Conservation (phyloP, 2,888 invertebrate genomes). For the Hypsopygia costalis region DNA sequence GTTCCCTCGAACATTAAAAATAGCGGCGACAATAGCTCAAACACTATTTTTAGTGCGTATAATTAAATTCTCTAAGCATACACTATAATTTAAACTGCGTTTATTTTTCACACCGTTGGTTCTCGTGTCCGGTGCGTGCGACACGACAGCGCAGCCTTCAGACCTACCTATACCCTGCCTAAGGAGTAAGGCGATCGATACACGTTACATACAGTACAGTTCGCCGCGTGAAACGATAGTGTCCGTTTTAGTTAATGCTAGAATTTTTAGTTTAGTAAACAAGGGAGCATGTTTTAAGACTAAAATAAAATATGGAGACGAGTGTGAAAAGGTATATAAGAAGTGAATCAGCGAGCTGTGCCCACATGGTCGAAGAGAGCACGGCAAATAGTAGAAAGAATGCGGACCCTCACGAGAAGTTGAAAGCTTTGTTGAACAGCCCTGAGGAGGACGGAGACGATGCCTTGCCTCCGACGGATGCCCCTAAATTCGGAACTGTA, state of each 20-base stretch:
- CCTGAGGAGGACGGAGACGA: conserved; percentile 72
- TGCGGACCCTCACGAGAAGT: conserved; percentile 67
- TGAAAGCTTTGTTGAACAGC: conserved; percentile 67
- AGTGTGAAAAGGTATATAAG: conserved; percentile 68
- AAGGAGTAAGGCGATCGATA: conserved; percentile 41
- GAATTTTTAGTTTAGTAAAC: conserved; percentile 70
- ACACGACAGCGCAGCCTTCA: conserved; percentile 49
- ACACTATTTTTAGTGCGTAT: conserved; percentile 75
- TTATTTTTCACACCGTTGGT: conserved; percentile 20
- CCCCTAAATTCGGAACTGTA: conserved; percentile 87
- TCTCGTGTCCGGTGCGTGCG: conserved; percentile 6
- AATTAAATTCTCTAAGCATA: conserved; percentile 59
- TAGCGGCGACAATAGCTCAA: conserved; percentile 76
- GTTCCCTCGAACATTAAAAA: conserved; percentile 72
- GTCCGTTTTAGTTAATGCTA: conserved; percentile 60
- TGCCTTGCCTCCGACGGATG: conserved; percentile 66
- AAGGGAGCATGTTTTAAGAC: conserved; percentile 69
- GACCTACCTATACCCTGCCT: conserved; percentile 32
- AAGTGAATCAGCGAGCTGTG: conserved; percentile 72
- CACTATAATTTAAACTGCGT: conserved; percentile 49
- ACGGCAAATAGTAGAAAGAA: conserved; percentile 59
- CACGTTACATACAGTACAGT: conserved; percentile 43
- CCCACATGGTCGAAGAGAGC: conserved; percentile 72
- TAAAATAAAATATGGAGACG: conserved; percentile 55
- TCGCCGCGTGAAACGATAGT: conserved; percentile 41